These are phyloP conservation scores for Leucosticte australis DNA, from an alignment of 2,113 vertebrate species.

Conservation along the genomic window DNA sequence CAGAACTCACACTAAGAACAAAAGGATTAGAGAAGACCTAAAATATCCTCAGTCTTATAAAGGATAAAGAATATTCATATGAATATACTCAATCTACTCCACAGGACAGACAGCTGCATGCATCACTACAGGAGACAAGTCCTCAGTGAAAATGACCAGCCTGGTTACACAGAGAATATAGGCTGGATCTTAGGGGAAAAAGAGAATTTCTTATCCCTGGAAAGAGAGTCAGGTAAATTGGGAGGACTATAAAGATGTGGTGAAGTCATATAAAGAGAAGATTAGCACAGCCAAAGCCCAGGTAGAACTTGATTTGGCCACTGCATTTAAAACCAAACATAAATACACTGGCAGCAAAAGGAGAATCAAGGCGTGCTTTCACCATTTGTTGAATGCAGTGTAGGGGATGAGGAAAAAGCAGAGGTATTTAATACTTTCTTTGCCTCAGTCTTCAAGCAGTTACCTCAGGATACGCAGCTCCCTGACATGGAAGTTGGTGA, in stretches of 20 bases:
- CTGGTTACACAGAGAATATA: neutral
- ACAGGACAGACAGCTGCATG: neutral
- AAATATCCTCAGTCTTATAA: neutral
- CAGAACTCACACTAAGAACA: neutral
- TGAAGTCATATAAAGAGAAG: neutral
- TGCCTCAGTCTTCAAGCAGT: neutral
- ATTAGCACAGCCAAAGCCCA: neutral
- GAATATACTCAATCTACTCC: neutral
- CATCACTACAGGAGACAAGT: neutral
- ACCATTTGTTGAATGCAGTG: neutral
- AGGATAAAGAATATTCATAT: neutral
- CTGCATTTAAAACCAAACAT: neutral
- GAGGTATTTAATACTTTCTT: neutral
- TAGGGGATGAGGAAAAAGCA: neutral
- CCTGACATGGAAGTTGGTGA: neutral
- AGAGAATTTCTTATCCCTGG: too few relatives aligned
- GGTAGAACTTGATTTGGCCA: neutral
- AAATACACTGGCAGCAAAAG: neutral
- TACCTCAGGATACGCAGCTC: neutral
- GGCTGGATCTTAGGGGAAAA: neutral
- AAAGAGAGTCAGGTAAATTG: neutral
- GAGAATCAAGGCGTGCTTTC: neutral
- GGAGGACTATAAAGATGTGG: neutral
- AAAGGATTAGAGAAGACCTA: neutral
- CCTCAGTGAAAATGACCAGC: neutral